Conservation (phyloP, 2,888 invertebrate species). For the Cenopis cana region DNA sequence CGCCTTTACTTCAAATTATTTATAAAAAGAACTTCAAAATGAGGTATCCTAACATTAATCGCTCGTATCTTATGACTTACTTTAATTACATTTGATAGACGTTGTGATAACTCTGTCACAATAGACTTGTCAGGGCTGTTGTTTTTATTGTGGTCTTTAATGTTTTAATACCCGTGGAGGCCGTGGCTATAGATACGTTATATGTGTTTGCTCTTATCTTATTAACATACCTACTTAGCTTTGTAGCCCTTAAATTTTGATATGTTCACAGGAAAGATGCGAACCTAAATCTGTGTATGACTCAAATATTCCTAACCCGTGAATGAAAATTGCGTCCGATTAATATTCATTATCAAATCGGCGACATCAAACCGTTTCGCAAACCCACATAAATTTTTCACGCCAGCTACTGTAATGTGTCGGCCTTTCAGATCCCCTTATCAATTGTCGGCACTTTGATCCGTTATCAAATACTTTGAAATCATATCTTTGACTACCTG, state of each 20-base stretch:
- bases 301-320: neutral
- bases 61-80: conserved; percentile 48
- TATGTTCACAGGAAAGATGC: too few relatives aligned
- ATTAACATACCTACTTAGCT: neutral
- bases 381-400: conserved; percentile 63
- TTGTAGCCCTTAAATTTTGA: too few relatives aligned
- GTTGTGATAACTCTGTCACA: conserved; percentile 69
- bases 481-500: conserved; percentile 71
- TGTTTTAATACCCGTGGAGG: conserved; percentile 53
- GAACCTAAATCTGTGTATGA: too few relatives aligned
- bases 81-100: conserved; percentile 59
- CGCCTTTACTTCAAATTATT: too few relatives aligned
- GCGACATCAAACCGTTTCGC: conserved; percentile 62
- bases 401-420: conserved; percentile 68
- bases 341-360: conserved; percentile 56
- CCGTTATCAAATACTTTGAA: conserved; percentile 69
- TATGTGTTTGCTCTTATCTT: conserved; percentile 9
- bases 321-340: neutral
- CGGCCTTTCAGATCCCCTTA: conserved; percentile 69
- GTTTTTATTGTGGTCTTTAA: conserved; percentile 59
- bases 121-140: conserved; percentile 63
- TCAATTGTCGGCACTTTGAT: conserved; percentile 68
- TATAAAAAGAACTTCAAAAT: neutral
- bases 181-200: conserved; percentile 49
- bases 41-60: conserved; percentile 6